phyloP scores from a whole-genome alignment of 92 coral and sea anemone genomes.

The Hydrozoanthus gracilis region DNA sequence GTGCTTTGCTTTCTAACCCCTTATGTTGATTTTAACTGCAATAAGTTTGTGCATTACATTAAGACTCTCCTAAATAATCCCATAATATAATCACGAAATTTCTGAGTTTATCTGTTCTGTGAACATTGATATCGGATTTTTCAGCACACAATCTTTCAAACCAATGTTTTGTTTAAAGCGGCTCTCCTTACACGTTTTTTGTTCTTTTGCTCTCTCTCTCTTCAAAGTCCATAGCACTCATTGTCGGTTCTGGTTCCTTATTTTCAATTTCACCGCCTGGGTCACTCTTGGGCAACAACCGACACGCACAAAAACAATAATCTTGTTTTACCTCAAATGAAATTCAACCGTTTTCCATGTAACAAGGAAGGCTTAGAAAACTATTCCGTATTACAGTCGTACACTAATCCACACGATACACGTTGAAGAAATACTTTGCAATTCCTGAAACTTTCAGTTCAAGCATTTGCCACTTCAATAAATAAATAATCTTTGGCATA shows the following conservation, averaged over 20 bases:
- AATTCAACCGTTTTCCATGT: neutral
- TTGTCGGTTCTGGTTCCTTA: neutral
- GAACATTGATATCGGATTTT: neutral
- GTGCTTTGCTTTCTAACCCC: neutral
- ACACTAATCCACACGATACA: neutral
- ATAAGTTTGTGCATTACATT: no score
- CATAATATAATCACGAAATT: neutral
- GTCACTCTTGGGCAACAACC: neutral
- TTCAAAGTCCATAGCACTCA: neutral
- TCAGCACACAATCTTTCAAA: neutral
- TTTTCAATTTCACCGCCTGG: neutral
- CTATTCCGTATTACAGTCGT: neutral
- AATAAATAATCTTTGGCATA: neutral
- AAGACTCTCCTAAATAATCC: neutral
- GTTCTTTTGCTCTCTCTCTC: neutral
- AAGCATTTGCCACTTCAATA: neutral
- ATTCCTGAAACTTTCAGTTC: neutral
- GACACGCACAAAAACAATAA: neutral
- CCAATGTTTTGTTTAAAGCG: neutral
- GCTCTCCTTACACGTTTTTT: neutral
- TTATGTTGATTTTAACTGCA: no score
- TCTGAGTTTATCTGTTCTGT: constrained; percentile 1
- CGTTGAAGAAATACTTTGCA: neutral
- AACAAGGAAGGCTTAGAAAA: neutral
- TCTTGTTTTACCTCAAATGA: neutral